A percentile compares a stretch with the other conserved stretches of the same genome.
Evolutionary conservation across 2,113 vertebrate species (phyloP).

Genomic region (Rhodinocichla rosea): DNA sequence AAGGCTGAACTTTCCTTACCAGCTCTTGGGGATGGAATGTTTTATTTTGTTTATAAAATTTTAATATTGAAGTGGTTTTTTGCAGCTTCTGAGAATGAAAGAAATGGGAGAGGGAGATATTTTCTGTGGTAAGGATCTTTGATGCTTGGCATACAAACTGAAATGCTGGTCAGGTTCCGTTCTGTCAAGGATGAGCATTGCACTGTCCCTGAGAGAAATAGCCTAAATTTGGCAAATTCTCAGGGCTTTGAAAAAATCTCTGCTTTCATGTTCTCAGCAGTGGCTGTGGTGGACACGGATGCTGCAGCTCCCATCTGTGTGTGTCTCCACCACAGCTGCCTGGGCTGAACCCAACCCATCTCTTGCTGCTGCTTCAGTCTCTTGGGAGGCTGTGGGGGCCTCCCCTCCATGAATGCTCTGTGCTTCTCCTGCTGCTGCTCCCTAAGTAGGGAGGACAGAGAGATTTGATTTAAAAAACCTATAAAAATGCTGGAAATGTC

Average conservation of each 20-base stretch:
- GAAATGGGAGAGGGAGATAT: not conserved
- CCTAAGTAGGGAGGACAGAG: not conserved
- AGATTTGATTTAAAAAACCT: not conserved
- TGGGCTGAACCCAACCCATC: not conserved
- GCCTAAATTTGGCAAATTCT: not conserved
- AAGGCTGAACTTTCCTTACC: not conserved
- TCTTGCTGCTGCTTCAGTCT: not conserved
- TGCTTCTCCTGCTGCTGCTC: not conserved
- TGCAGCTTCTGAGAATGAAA: not conserved
- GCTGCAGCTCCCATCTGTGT: not conserved
- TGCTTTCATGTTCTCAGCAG: not conserved
- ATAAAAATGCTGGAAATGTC: not conserved
- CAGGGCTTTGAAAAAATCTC: not conserved
- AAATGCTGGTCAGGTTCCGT: not conserved
- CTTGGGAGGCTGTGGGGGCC: not conserved
- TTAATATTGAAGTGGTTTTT: not conserved
- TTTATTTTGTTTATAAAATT: not conserved
- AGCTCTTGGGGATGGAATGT: not conserved
- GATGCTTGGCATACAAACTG: not conserved
- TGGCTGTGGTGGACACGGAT: accelerated
- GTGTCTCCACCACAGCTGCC: not conserved
- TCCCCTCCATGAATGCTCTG: accelerated
- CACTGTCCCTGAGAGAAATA: not conserved
- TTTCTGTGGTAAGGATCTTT: not conserved
- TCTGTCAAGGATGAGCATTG: not conserved